These are phyloP conservation scores for Megalurothrips usitatus DNA, from an alignment of 2,888 invertebrate genomes.

Conservation along the genomic window DNA sequence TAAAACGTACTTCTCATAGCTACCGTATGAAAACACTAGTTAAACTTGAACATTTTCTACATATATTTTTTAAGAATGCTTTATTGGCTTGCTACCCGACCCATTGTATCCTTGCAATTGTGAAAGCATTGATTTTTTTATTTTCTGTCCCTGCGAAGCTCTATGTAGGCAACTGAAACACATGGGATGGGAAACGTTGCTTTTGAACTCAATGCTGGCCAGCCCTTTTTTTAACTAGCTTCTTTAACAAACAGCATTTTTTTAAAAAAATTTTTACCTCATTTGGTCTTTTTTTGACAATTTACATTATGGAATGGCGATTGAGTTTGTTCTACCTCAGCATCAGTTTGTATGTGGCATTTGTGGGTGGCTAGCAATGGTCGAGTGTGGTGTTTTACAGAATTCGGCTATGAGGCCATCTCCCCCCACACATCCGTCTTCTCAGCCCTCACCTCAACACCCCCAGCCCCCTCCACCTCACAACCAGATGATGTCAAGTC, in stretches of 20 bases:
- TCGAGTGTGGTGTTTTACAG: slow-evolving; percentile 40
- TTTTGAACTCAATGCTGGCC: neutral
- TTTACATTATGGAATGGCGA: neutral
- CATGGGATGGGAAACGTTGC: neutral
- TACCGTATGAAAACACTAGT: no score
- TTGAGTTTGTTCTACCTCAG: slow-evolving; percentile 23
- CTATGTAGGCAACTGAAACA: no score
- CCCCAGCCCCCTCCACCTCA: slow-evolving; percentile 59
- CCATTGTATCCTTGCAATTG: no score
- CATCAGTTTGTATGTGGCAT: slow-evolving; percentile 12
- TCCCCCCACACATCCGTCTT: slow-evolving; percentile 63
- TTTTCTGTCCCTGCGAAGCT: no score
- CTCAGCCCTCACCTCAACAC: slow-evolving; percentile 74
- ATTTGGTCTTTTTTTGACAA: neutral
- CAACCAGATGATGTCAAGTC: slow-evolving; percentile 53
- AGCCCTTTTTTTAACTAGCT: neutral
- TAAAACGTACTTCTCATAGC: no score
- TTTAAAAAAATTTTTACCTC: no score
- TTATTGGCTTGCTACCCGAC: no score
- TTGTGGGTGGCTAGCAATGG: slow-evolving; percentile 22
- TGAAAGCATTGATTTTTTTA: no score
- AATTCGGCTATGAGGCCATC: slow-evolving; percentile 51
- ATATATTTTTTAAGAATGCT: no score
- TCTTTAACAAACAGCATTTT: no score
- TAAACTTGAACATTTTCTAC: no score